These are phyloP conservation scores for Charadrius vociferus DNA, from an alignment of 2,113 vertebrate species.

Conservation along the genomic window DNA sequence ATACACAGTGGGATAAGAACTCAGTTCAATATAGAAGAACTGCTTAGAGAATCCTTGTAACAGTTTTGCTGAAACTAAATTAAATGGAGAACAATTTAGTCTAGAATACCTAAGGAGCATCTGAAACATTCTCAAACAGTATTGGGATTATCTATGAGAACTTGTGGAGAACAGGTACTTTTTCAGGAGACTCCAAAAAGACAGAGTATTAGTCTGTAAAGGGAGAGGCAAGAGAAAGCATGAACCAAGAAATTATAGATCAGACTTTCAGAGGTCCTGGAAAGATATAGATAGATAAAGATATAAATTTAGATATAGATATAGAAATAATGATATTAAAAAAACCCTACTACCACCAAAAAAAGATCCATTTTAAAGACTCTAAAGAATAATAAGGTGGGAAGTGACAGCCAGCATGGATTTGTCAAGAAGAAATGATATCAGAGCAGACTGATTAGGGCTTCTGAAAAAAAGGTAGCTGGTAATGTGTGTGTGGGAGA, in stretches of 20 bases:
- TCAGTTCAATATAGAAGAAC: neutral
- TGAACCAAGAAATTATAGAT: neutral
- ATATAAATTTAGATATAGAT: neutral
- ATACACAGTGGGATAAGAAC: neutral
- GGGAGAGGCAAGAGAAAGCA: neutral
- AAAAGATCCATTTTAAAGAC: neutral
- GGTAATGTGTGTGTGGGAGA: neutral
- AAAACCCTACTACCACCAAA: accelerated
- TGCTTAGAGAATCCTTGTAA: neutral
- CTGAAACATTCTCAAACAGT: neutral
- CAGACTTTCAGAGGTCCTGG: neutral
- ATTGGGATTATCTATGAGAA: neutral
- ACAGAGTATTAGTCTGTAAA: neutral
- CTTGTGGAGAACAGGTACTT: neutral
- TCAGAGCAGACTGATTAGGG: neutral
- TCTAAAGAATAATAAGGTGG: neutral
- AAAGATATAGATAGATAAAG: neutral
- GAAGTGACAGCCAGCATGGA: neutral
- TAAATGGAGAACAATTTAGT: neutral
- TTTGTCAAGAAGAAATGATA: neutral
- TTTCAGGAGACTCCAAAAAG: neutral
- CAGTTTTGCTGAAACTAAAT: neutral
- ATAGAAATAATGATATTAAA: neutral
- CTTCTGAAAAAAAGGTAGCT: neutral
- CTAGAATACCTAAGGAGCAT: neutral